Base-by-base conservation (phyloP, 2,797 vertebrate genomes). In the Mormyrus proboscirostris region DNA sequence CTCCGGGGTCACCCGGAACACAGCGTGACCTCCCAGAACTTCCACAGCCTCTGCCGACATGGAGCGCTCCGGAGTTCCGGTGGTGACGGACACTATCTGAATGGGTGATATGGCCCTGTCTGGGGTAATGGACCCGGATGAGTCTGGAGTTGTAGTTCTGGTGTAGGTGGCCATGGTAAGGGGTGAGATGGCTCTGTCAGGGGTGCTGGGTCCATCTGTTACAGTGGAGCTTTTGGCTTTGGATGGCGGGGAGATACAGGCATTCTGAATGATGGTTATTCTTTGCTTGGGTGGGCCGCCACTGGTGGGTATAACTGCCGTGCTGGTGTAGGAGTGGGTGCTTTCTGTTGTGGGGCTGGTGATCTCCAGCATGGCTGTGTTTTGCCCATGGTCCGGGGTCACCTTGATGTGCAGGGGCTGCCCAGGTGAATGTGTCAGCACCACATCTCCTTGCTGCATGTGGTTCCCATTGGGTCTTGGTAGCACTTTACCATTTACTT, bases 351-450 rank as follows among this genome's bases (percentile, higher is more conserved):
- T 97, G 0, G 98, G 97, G 94, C 97, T 98, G 90, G 97, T 98
- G 93, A 98, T 99, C 94, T 99, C 98, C 65, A 98, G 96, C 59
- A 95, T 98, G 41, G 98, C 97, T n/a, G 96, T 98, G 91, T 98
- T 99, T 91, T 97, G 97, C 89, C 96, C 95, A 0, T 98, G 97
- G 90, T 99, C 98, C 86, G 98, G 98, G 89, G 98, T 99, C 86
- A 99, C 98, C 93, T 99, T 99, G 92, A 99, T 99, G 90, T 99
- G 98, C 93, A 99, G 96, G 16, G 97, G 98, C 90, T 98, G 98
- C 2, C 98, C 98, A 0, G 97, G 97, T 19, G 96, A 98, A 90
- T 98, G 98, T 88, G 96, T 98, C 91, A 99, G 92, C 76, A 99
- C 96, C 1, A 99, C 92, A 47, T 99, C 97, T 89, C 96, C 97